phyloP scores from a whole-genome alignment of 2,888 invertebrate species.

The Rhingia campestris region DNA sequence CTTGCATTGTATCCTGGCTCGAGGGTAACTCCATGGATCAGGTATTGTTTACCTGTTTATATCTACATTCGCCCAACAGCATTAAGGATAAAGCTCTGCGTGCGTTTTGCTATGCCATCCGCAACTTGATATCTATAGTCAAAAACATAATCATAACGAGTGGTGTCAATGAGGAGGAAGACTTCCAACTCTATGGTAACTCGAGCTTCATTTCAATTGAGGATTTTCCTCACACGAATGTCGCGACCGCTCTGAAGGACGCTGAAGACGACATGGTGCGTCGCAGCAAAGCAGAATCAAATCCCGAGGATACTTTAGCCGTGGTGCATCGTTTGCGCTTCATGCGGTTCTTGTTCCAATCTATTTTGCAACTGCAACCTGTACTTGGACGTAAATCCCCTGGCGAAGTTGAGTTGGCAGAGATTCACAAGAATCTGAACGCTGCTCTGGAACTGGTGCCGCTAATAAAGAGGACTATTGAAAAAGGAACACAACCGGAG shows the following conservation, averaged over 20 bases:
- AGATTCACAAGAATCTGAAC: slow-evolving; percentile 91
- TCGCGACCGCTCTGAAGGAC: slow-evolving; percentile 90
- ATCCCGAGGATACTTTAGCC: slow-evolving; percentile 86
- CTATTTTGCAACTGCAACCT: slow-evolving; percentile 83
- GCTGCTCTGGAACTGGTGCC: slow-evolving; percentile 93
- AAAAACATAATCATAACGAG: slow-evolving; percentile 94
- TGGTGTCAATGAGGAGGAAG: slow-evolving; percentile 96
- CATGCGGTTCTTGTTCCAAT: slow-evolving; percentile 92
- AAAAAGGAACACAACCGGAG: slow-evolving; percentile 88
- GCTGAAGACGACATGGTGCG: slow-evolving; percentile 95
- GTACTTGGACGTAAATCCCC: slow-evolving; percentile 82
- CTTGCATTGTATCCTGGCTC: slow-evolving; percentile 97
- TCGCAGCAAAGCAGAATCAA: slow-evolving; percentile 84
- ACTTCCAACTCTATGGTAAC: slow-evolving; percentile 94
- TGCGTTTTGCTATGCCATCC: slow-evolving; percentile 92
- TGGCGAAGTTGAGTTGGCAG: slow-evolving; percentile 84
- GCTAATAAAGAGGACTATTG: slow-evolving; percentile 89
- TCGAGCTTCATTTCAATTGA: slow-evolving; percentile 91
- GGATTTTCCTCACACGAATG: slow-evolving; percentile 91
- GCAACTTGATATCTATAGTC: slow-evolving; percentile 94
- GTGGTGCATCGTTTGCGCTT: slow-evolving; percentile 93
- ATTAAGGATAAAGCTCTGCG: slow-evolving; percentile 92
- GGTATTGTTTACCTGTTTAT: slow-evolving; percentile 98
- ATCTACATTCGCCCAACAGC: slow-evolving; percentile 94
- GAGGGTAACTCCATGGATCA: slow-evolving; percentile 98